A percentile compares a stretch with the other conserved stretches of the same genome.
Evolutionary conservation across 1,140 invertebrate genomes (phyloP).

Genomic region (Pemphigus obesinymphae): DNA sequence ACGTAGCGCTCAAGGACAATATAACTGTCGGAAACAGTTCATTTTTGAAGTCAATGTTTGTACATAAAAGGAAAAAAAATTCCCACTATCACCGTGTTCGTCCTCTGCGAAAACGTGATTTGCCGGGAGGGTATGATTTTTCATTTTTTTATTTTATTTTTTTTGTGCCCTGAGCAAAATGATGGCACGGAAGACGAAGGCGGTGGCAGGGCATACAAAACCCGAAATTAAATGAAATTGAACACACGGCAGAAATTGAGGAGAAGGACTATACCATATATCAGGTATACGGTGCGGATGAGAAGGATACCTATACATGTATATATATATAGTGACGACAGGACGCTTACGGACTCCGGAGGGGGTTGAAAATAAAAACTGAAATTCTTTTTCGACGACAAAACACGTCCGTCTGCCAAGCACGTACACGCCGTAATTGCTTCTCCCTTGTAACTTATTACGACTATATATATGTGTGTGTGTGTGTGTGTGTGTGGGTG

Average conservation of each 20-base stretch:
- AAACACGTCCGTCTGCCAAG: slow-evolving; percentile 27
- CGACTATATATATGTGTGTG: background rate
- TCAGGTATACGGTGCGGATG: too few relatives aligned
- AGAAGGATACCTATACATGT: too few relatives aligned
- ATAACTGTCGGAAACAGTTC: slow-evolving; percentile 26
- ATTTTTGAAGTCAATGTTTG: slow-evolving; percentile 20
- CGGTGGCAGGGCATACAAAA: background rate
- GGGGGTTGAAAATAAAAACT: slow-evolving; percentile 37
- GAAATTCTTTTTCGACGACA: slow-evolving; percentile 39
- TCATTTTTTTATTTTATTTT: too few relatives aligned
- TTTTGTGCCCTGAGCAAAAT: background rate
- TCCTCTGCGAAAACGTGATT: slow-evolving; percentile 1
- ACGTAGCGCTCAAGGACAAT: slow-evolving; percentile 26
- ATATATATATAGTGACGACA: too few relatives aligned
- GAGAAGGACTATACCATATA: slow-evolving; percentile 15
- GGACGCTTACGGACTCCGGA: background rate
- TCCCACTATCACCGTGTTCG: background rate
- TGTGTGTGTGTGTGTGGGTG: background rate
- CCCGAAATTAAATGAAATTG: slow-evolving; percentile 37
- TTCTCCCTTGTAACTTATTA: slow-evolving; percentile 39
- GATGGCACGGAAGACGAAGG: background rate
- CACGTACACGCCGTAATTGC: slow-evolving; percentile 37
- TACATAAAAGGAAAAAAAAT: background rate
- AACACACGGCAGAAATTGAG: slow-evolving; percentile 38
- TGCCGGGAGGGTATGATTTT: slow-evolving; percentile 15